These are phyloP conservation scores for Stegophylla sp. DNA, from an alignment of 2,888 invertebrate species.

Conservation along the genomic window DNA sequence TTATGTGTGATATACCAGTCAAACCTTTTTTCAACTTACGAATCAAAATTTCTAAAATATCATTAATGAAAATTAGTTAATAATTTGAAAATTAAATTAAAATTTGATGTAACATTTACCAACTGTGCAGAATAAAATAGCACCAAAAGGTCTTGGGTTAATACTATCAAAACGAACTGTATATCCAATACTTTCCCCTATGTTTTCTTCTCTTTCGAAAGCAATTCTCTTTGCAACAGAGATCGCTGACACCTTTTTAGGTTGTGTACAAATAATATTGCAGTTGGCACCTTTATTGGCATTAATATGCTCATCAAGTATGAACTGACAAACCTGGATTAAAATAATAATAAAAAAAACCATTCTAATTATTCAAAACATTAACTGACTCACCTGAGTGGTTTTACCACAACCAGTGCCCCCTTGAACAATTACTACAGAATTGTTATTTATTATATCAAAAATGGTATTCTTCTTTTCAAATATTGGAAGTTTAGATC, in stretches of 20 bases:
- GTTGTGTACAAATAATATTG: slow-evolving; percentile 93
- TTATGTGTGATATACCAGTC: slow-evolving; percentile 33
- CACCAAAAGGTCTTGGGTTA: slow-evolving; percentile 90
- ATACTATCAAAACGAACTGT: slow-evolving; percentile 93
- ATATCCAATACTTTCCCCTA: slow-evolving; percentile 69
- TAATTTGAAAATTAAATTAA: background rate
- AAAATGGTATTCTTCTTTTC: slow-evolving; percentile 79
- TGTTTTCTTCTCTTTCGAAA: slow-evolving; percentile 82
- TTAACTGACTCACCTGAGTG: slow-evolving; percentile 74
- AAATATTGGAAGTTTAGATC: slow-evolving; percentile 81
- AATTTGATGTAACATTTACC: slow-evolving; percentile 66
- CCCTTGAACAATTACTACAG: slow-evolving; percentile 90
- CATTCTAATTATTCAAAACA: background rate
- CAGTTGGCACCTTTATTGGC: slow-evolving; percentile 90
- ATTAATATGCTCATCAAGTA: slow-evolving; percentile 89
- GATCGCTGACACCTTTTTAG: slow-evolving; percentile 93
- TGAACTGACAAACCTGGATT: slow-evolving; percentile 88
- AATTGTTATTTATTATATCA: slow-evolving; percentile 86
- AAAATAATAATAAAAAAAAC: background rate
- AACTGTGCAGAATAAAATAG: slow-evolving; percentile 93
- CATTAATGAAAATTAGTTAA: background rate
- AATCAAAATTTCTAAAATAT: slow-evolving; percentile 36
- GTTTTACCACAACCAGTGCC: slow-evolving; percentile 96
- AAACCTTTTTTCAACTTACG: slow-evolving; percentile 26
- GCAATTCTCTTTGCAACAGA: slow-evolving; percentile 95